A percentile compares a stretch with the other conserved stretches of the same genome.
These are phyloP conservation scores for Ichneumon xanthorius DNA, from an alignment of 2,888 invertebrate species.

Conservation along the genomic window DNA sequence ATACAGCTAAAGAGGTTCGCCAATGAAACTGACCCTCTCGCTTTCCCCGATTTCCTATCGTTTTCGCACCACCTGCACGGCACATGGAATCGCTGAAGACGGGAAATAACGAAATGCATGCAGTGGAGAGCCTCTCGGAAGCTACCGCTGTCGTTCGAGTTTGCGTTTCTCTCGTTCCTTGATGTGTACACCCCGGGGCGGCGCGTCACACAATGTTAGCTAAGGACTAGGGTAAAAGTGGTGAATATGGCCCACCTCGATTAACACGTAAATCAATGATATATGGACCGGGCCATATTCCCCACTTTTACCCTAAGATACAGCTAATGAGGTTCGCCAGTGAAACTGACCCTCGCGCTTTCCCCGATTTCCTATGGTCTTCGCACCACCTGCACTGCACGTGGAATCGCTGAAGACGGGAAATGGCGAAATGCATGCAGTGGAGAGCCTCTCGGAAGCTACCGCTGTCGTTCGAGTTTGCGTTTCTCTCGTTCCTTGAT, in stretches of 20 bases:
- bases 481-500: slow-evolving; percentile 76
- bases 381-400: slow-evolving; percentile 20
- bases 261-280: no score
- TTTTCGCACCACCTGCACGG: slow-evolving; percentile 28
- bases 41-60: slow-evolving; percentile 55
- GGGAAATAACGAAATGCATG: slow-evolving; percentile 73
- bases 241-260: no score
- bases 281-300: no score
- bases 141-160: slow-evolving; percentile 74
- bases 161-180: slow-evolving; percentile 77
- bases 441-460: slow-evolving; percentile 65
- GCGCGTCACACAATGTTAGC: slow-evolving; percentile 79
- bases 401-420: slow-evolving; percentile 59
- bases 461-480: slow-evolving; percentile 75
- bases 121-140: slow-evolving; percentile 67
- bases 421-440: slow-evolving; percentile 73
- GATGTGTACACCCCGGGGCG: slow-evolving; percentile 71
- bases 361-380: slow-evolving; percentile 53
- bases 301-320: neutral
- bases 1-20: slow-evolving; percentile 45
- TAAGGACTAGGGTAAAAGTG: neutral
- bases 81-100: slow-evolving; percentile 39
- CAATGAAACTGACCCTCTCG: slow-evolving; percentile 49
- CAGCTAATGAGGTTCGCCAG: slow-evolving; percentile 48
- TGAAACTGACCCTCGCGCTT: slow-evolving; percentile 51